Conservation (phyloP, 1,140 invertebrate species). For the Apolygus lucorum region DNA sequence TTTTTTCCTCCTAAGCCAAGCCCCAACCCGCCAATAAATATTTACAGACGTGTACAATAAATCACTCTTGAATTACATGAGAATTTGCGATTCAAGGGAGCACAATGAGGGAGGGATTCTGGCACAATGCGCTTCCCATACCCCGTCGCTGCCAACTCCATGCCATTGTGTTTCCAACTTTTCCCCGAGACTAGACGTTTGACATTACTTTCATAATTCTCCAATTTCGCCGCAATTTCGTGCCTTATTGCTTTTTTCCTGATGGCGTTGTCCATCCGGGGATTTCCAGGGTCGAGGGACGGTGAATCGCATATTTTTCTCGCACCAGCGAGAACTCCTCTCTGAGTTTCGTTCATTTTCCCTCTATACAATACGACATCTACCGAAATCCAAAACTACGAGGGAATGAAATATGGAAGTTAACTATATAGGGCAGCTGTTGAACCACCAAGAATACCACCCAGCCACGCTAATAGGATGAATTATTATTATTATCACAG, state of each 20-base stretch:
- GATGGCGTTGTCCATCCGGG: too few relatives aligned
- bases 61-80: slow-evolving; percentile 10
- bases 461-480: too few relatives aligned
- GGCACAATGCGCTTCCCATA: slow-evolving; percentile 4
- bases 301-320: too few relatives aligned
- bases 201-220: slow-evolving; percentile 9
- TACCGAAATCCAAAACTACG: too few relatives aligned
- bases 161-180: slow-evolving; percentile 11
- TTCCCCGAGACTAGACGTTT: not conserved
- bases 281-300: too few relatives aligned
- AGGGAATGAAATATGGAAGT: too few relatives aligned
- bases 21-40: slow-evolving; percentile 4
- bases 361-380: too few relatives aligned
- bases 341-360: too few relatives aligned
- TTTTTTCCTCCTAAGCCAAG: not conserved
- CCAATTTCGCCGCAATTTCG: not conserved
- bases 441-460: too few relatives aligned
- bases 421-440: too few relatives aligned
- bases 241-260: not conserved
- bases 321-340: too few relatives aligned
- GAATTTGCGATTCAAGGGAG: slow-evolving; percentile 14
- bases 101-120: slow-evolving; percentile 11
- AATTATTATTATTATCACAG: too few relatives aligned
- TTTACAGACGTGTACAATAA: slow-evolving; percentile 6
- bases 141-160: not conserved